Conservation (phyloP, 2,797 vertebrate species). For the Peromyscus eremicus region DNA sequence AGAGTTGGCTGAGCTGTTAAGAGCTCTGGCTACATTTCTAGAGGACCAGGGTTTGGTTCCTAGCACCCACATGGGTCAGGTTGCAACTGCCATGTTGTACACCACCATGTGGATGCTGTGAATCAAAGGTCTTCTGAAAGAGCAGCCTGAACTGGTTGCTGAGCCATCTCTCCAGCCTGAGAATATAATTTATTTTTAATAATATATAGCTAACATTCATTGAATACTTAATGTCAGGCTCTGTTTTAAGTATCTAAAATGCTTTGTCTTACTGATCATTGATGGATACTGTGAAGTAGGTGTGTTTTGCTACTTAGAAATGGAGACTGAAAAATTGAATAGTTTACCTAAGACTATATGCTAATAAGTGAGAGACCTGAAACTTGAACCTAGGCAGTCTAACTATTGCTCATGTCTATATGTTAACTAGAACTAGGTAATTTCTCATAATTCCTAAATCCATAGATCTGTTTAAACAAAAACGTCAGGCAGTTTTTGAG, state of each 20-base stretch:
- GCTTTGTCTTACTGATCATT: not conserved
- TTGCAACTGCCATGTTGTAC: not conserved
- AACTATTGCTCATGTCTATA: not conserved
- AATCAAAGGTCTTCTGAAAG: not conserved
- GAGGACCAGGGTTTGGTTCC: not conserved
- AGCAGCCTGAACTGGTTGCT: not conserved
- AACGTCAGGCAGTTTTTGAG: not conserved
- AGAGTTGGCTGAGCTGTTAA: not conserved
- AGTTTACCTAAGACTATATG: not conserved
- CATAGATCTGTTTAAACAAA: slow-evolving; percentile 15
- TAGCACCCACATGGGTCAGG: not conserved
- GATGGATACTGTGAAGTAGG: not conserved
- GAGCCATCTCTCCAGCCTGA: not conserved
- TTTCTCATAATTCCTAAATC: slow-evolving; percentile 24
- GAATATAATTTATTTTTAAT: not conserved
- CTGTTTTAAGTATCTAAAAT: not conserved
- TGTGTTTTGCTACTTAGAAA: slow-evolving; percentile 32
- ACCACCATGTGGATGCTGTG: not conserved
- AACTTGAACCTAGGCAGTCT: not conserved
- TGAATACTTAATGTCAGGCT: not conserved
- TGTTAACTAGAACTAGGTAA: not conserved
- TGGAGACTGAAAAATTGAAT: not conserved
- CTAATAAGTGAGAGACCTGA: not conserved
- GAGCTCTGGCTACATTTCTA: not conserved
- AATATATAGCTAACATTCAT: not conserved